Evolutionary conservation across 2,113 vertebrate species (phyloP).

Genomic region (Mohoua ochrocephala): DNA sequence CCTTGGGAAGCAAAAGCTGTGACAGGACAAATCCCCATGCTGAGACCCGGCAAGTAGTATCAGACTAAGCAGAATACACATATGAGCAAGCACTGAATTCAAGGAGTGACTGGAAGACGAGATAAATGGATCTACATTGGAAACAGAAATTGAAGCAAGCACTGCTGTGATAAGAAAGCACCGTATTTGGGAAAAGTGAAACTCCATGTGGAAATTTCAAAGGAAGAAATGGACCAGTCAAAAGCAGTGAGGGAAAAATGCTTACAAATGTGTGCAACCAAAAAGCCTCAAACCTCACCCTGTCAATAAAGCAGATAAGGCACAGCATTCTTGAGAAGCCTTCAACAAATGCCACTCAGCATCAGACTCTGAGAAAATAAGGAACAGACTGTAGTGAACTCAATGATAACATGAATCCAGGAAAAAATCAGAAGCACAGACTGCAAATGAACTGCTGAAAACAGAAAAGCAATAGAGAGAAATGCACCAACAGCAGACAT

Average conservation of each 20-base stretch:
- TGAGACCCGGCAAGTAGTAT: not conserved
- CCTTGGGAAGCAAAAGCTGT: not conserved
- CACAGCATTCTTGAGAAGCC: constrained; percentile 34
- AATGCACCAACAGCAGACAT: not conserved
- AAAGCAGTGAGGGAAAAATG: not conserved
- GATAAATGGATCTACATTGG: not conserved
- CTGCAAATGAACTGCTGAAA: constrained; percentile 33
- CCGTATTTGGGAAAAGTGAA: not conserved
- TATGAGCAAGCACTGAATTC: not conserved
- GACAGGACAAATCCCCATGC: not conserved
- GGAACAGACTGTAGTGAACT: constrained; percentile 19
- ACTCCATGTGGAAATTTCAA: not conserved
- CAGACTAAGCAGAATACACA: not conserved
- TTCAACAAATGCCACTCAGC: not conserved
- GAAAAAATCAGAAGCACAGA: constrained; percentile 45
- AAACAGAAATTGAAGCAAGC: not conserved
- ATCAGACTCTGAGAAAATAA: constrained; percentile 26
- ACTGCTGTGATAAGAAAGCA: not conserved
- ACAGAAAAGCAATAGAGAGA: constrained; percentile 9
- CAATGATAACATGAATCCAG: constrained; percentile 32
- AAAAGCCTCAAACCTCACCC: not conserved
- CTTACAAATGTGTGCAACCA: not conserved
- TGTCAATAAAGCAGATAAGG: not conserved
- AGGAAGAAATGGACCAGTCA: not conserved
- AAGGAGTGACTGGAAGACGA: not conserved